phyloP scores from a whole-genome alignment of 2,797 vertebrate species.

The Mus minutoides region DNA sequence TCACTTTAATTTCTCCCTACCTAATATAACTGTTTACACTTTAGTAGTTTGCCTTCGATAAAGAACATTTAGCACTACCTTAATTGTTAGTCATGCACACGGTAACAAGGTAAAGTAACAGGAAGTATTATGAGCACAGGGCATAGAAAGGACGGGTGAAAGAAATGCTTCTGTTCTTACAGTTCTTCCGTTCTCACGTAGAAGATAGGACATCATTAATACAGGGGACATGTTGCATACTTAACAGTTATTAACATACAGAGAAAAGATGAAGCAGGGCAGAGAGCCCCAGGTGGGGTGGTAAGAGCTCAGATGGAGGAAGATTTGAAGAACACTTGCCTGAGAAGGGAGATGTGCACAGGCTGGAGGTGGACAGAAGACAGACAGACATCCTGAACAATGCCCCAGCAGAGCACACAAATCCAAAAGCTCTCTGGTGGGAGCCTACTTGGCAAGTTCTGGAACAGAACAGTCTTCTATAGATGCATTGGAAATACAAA shows the following conservation, averaged over 20 bases:
- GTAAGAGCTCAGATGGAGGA: background rate
- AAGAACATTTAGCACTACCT: background rate
- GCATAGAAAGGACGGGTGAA: background rate
- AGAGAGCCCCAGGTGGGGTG: background rate
- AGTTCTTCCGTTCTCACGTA: background rate
- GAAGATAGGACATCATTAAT: background rate
- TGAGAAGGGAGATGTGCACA: background rate
- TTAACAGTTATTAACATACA: background rate
- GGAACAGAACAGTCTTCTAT: background rate
- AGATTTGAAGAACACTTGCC: rapidly evolving
- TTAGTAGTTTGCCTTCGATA: conserved; percentile 21
- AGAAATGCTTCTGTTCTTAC: background rate
- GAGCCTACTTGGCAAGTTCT: background rate
- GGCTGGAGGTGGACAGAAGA: background rate
- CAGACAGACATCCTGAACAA: background rate
- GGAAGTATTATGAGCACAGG: background rate
- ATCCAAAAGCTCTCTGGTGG: background rate
- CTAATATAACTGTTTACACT: background rate
- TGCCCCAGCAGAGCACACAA: background rate
- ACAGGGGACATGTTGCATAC: background rate
- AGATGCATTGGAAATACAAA: background rate
- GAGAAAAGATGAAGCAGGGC: background rate
- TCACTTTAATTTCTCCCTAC: background rate
- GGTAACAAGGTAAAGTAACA: background rate
- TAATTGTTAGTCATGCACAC: background rate